phyloP scores from a whole-genome alignment of 2,113 vertebrate genomes.

The Psilopogon haemacephalus region DNA sequence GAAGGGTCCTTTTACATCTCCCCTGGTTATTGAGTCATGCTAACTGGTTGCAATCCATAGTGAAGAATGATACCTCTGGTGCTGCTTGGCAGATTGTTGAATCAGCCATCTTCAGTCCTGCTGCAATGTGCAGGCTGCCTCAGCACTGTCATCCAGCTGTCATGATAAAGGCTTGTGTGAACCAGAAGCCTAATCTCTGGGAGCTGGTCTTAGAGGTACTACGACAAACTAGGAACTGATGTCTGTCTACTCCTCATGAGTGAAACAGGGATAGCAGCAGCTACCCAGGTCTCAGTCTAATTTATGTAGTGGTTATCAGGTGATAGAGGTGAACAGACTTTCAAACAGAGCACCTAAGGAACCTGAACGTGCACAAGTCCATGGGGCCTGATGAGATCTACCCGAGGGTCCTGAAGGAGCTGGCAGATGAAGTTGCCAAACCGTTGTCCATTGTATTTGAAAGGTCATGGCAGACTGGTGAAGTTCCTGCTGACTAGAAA shows the following conservation, averaged over 20 bases:
- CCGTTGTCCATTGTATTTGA: too few relatives aligned
- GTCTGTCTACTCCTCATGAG: neutral
- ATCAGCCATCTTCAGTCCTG: neutral
- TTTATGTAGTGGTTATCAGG: neutral
- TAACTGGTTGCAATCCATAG: neutral
- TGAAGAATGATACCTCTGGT: neutral
- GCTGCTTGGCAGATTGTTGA: neutral
- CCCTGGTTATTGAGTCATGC: neutral
- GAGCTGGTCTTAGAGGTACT: neutral
- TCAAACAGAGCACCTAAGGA: too few relatives aligned
- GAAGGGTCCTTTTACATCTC: neutral
- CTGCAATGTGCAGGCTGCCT: neutral
- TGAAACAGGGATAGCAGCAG: neutral
- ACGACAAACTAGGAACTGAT: neutral
- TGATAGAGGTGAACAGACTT: neutral
- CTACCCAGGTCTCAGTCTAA: neutral
- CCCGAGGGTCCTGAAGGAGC: too few relatives aligned
- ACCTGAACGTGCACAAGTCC: too few relatives aligned
- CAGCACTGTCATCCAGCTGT: neutral
- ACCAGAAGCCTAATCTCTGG: neutral
- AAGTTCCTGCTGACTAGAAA: too few relatives aligned
- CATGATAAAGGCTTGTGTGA: neutral
- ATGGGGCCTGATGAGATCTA: too few relatives aligned
- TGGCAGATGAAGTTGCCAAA: too few relatives aligned
- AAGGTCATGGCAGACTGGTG: too few relatives aligned